Conservation (phyloP, 2,113 vertebrate species). For the Cyrtonyx montezumae region DNA sequence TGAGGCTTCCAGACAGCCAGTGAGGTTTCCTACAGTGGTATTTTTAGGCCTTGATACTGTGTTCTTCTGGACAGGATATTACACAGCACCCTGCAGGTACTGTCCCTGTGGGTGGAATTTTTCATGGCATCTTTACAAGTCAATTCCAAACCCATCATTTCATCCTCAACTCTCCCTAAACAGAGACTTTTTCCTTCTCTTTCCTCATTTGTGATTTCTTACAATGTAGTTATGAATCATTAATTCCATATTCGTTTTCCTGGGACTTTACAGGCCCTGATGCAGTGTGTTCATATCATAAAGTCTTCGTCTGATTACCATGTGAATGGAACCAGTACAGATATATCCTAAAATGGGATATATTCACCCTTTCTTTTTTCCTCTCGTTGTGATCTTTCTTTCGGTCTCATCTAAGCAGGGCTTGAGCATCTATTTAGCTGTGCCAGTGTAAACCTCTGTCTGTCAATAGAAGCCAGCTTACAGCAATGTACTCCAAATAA, state of each 20-base stretch:
- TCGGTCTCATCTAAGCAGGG: background rate
- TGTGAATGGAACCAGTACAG: background rate
- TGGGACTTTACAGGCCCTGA: background rate
- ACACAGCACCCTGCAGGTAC: background rate
- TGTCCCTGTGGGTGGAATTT: background rate
- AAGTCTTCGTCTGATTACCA: background rate
- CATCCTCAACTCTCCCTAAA: background rate
- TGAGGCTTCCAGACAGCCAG: background rate
- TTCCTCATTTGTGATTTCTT: background rate
- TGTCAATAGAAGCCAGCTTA: background rate
- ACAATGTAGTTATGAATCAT: background rate
- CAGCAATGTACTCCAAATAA: background rate
- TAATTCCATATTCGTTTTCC: background rate
- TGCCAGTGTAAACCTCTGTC: background rate
- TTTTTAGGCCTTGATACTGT: background rate
- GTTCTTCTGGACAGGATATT: background rate
- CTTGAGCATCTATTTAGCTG: background rate
- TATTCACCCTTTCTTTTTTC: background rate
- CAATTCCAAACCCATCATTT: slow-evolving; percentile 3
- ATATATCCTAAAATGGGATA: background rate
- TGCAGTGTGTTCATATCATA: background rate
- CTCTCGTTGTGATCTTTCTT: background rate
- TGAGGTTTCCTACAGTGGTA: background rate
- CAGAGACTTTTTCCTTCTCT: background rate
- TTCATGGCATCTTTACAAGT: background rate